Evolutionary conservation across 2,888 invertebrate genomes (phyloP).

Genomic region (Sympetrum striolatum): DNA sequence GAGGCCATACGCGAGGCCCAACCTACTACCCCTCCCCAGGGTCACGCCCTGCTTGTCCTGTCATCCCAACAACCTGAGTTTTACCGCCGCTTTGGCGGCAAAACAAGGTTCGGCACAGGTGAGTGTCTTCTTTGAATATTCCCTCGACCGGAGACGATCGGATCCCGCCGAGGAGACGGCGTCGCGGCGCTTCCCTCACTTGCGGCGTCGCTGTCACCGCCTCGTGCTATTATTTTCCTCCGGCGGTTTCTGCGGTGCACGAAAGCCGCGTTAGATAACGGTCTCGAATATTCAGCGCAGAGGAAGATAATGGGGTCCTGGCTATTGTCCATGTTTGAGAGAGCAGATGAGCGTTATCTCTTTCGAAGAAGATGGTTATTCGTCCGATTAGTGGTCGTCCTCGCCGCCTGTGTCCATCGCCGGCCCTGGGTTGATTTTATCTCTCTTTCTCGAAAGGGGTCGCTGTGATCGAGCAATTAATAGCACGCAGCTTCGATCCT

Average conservation of each 20-base stretch:
- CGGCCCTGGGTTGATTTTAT: too few relatives aligned
- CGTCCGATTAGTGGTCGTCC: too few relatives aligned
- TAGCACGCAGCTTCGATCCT: too few relatives aligned
- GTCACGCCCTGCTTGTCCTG: slow-evolving; percentile 54
- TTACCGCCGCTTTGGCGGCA: slow-evolving; percentile 53
- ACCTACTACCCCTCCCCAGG: slow-evolving; percentile 8
- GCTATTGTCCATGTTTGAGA: too few relatives aligned
- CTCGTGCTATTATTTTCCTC: background rate
- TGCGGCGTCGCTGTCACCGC: background rate
- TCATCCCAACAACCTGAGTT: slow-evolving; percentile 53
- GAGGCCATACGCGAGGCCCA: slow-evolving; percentile 25
- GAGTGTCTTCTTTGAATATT: background rate
- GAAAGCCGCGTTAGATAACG: too few relatives aligned
- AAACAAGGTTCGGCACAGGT: slow-evolving; percentile 50
- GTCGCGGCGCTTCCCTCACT: background rate
- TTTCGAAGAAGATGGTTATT: too few relatives aligned
- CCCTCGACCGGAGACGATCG: background rate
- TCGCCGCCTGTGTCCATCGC: too few relatives aligned
- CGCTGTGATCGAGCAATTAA: too few relatives aligned
- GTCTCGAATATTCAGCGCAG: too few relatives aligned
- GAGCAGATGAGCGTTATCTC: too few relatives aligned
- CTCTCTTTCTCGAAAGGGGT: too few relatives aligned
- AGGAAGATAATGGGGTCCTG: too few relatives aligned
- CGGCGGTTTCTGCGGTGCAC: background rate
- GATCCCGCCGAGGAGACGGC: background rate